Evolutionary conservation across 2,113 vertebrate genomes (phyloP).

Genomic region (Toxotes jaculatrix): DNA sequence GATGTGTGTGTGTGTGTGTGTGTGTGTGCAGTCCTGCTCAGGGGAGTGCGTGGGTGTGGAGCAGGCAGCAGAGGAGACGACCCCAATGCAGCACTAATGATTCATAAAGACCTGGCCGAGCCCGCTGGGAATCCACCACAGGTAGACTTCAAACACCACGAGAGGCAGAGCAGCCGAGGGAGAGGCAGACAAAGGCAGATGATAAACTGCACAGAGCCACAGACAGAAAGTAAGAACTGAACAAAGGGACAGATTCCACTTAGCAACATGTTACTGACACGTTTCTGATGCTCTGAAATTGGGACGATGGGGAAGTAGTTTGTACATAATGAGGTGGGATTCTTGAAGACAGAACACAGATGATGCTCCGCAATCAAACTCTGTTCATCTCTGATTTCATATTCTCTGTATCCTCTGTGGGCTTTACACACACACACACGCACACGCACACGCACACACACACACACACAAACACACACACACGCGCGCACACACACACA

Average conservation of each 20-base stretch:
- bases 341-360: not conserved
- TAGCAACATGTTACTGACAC: not conserved
- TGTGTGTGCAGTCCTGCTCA: not conserved
- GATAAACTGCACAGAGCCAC: not conserved
- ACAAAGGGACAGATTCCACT: not conserved
- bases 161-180: not conserved
- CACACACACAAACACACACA: too few relatives aligned
- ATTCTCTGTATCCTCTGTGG: not conserved
- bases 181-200: not conserved
- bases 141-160: conserved; percentile 33
- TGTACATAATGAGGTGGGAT: conserved; percentile 8
- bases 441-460: not conserved
- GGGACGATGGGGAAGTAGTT: not conserved
- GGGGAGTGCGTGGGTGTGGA: conserved; percentile 22
- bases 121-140: conserved; percentile 23
- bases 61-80: conserved; percentile 13
- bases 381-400: conserved; percentile 1
- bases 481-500: too few relatives aligned
- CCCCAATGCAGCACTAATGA: conserved; percentile 46
- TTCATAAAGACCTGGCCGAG: conserved; percentile 38
- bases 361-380: conserved; percentile 1
- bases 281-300: not conserved
- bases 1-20: not conserved
- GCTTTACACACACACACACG: not conserved
- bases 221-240: not conserved